These are phyloP conservation scores for Pseudonaja textilis DNA, from an alignment of 2,113 vertebrate genomes.

Conservation along the genomic window DNA sequence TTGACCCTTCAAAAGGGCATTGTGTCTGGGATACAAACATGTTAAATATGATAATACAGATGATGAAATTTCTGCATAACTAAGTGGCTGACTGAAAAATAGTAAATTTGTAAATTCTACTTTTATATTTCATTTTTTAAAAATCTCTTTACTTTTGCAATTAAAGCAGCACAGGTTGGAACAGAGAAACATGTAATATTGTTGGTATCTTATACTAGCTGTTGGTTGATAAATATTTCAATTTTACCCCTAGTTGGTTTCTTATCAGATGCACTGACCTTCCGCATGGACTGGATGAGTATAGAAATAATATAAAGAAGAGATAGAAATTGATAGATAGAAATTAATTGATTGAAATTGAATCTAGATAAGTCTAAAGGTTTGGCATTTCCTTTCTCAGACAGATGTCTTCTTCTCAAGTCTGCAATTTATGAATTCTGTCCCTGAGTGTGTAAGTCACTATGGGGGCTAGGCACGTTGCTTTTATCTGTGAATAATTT, in stretches of 20 bases:
- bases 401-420: background rate
- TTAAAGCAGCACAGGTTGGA: background rate
- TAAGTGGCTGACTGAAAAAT: background rate
- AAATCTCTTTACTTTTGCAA: background rate
- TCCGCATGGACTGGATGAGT: background rate
- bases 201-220: background rate
- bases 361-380: background rate
- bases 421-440: background rate
- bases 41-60: background rate
- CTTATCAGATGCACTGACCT: background rate
- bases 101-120: background rate
- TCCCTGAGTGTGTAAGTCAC: background rate
- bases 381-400: background rate
- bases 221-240: background rate
- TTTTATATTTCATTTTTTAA: background rate
- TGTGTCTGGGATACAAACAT: background rate
- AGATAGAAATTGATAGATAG: no score
- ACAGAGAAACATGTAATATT: background rate
- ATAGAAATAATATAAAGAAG: background rate
- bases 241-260: background rate
- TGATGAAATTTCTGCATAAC: background rate
- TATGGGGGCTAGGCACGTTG: background rate
- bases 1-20: background rate
- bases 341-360: background rate
- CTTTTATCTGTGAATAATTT: background rate